Evolutionary conservation across 2,888 invertebrate species (phyloP), one percentile per base, ranked within the genome.

Genomic region (Polyploca ridens): DNA sequence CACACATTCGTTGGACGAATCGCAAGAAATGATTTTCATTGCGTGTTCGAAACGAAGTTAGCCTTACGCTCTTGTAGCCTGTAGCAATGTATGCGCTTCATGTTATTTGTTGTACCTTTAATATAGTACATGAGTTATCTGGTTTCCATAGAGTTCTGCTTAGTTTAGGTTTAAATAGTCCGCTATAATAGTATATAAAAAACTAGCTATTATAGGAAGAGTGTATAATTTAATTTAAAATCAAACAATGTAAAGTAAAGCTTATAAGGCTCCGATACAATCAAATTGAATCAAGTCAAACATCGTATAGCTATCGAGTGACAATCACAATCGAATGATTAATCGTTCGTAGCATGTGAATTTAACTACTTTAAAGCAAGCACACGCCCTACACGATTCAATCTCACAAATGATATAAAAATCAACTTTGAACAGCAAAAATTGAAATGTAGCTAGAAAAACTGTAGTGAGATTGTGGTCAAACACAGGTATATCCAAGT

Each of bases 261-360:
- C 19, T 54, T 54, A 54, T 8, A 19, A 54, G 19, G 7, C 74
- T 0, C 58, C 46, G 66, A 60, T 69, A 69, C 66, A 38, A 62
- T 65, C 66, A 63, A 71, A 69, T 54, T 7, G 54, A 54, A 54
- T 54, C 19, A 54, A 54, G 19, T 19, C 54, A 54, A 54, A 54
- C 33, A 62, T 46, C 61, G 4, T 41, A 46, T n/a, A 49, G n/a
- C 16, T 16, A 7, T 41, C 33, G 54, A 16, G n/a, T 54, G 19
- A 19, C 54, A 54, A 54, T 54, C 54, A 54, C 54, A 54, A 54
- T 54, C 54, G 54, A 54, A 19, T 54, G 54, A 54, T 54, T 54
- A 19, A 54, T 6, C 13, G n/a, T 54, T n/a, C 54, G 54, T 10
- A 19, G 3, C 54, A 3, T 54, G 54, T 19, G 54, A 54, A 19